Base-by-base conservation (phyloP, 2,888 invertebrate species). In the Caenorhabditis sp. region DNA sequence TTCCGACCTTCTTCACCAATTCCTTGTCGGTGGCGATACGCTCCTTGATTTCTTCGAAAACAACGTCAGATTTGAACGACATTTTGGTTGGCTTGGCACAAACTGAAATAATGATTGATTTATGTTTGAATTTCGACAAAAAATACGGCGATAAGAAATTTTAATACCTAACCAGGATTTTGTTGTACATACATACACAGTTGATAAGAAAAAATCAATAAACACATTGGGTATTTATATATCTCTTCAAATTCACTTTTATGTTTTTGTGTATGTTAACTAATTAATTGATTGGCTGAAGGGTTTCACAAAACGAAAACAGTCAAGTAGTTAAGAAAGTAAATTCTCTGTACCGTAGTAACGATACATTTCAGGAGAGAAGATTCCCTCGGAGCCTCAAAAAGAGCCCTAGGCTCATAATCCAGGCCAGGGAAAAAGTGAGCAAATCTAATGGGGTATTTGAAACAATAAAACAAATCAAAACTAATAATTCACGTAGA, bases 1-100 rank as follows among this genome's bases (percentile, higher is more conserved):
- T 95, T 72, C 70, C 76, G 20, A 93, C 93, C 87, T 92, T 93
- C 76, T 94, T 93, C 78, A 95, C 92, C 3, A 95, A 89, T 75
- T 92, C 92, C 0, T 76, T 79, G 67, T 87, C 87, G 25, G 70
- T 64, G 5, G 57, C 52, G 43, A 84, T 84, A 60, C 87, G 77
- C 56, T 77, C 80, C 88, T 93, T 92, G 10, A 97, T 91, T 74
- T 94, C 91, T 87, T 92, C 92, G 89, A 97, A 92, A 83, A 95
- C 91, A 61, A 92, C 92, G 78, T 92, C 91, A 50, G 94, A 94
- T 88, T 93, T 92, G 90, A 96, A 95, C 23, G 70, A 56, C 76
- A 76, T 77, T 65, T 43, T 38, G 31, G 8, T 23, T 26, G n/a
- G n/a, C n/a, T n/a, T n/a, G n/a, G n/a, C n/a, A n/a, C n/a, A 53